Conservation (phyloP, 1,140 invertebrate genomes). For the Caenorhabditis briggsae region DNA sequence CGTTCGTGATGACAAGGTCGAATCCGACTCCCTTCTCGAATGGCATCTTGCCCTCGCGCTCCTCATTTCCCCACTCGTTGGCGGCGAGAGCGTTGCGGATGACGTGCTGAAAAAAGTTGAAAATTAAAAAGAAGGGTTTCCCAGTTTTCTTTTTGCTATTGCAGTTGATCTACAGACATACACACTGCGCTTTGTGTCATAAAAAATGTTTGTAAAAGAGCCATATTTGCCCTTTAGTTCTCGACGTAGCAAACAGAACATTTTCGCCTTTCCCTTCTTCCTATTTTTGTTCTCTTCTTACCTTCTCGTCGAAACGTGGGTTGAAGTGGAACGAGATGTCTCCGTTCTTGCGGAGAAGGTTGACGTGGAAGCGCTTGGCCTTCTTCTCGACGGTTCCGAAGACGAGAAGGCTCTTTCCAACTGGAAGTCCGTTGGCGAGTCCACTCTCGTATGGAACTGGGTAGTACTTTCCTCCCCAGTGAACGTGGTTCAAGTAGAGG, state of each 20-base stretch:
- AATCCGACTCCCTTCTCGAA: constrained; percentile 75
- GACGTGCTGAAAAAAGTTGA: constrained; percentile 64
- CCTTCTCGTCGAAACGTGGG: constrained; percentile 77
- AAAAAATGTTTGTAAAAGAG: constrained; percentile 10
- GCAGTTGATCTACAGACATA: not conserved
- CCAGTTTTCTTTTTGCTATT: not conserved
- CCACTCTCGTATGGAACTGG: constrained; percentile 73
- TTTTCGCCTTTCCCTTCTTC: not conserved
- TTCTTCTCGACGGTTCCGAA: constrained; percentile 75
- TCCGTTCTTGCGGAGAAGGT: constrained; percentile 76
- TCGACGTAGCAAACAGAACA: constrained; percentile 44
- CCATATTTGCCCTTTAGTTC: constrained; percentile 1
- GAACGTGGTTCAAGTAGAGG: constrained; percentile 73
- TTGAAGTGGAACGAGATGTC: constrained; percentile 77
- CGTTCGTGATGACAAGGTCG: constrained; percentile 75
- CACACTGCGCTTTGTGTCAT: not conserved
- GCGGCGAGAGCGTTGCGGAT: constrained; percentile 73
- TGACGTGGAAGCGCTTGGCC: constrained; percentile 75
- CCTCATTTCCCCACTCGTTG: constrained; percentile 76
- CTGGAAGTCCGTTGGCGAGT: constrained; percentile 71
- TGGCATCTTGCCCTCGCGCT: constrained; percentile 74
- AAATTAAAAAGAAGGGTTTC: too few relatives aligned
- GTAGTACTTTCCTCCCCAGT: constrained; percentile 77
- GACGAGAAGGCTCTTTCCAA: constrained; percentile 73
- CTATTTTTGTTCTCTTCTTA: constrained; percentile 32